Conservation (phyloP, 2,797 vertebrate species). For the Aeoliscus strigatus region DNA sequence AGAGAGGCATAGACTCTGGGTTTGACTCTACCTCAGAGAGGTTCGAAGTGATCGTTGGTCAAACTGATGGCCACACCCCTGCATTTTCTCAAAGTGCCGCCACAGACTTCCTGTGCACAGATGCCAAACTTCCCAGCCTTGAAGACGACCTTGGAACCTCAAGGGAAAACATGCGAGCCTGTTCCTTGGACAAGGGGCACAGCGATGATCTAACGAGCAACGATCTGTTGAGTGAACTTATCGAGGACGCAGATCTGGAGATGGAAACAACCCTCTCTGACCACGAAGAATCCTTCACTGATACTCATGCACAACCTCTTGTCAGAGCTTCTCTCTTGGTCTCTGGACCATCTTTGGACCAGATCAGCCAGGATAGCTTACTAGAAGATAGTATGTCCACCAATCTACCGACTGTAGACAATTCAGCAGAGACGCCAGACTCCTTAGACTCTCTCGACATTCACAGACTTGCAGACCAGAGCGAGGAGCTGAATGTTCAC, state of each 20-base stretch:
- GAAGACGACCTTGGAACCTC: conserved; percentile 52
- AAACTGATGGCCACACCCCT: conserved; percentile 47
- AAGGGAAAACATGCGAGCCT: too few relatives aligned
- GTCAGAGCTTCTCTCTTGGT: conserved; percentile 66
- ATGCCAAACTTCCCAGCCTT: conserved; percentile 74
- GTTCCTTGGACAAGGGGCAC: conserved; percentile 48
- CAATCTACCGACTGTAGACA: conserved; percentile 73
- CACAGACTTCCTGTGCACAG: conserved; percentile 61
- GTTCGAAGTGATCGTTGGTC: conserved; percentile 51
- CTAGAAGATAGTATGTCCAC: conserved; percentile 83
- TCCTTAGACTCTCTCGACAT: conserved; percentile 90
- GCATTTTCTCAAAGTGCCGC: conserved; percentile 55
- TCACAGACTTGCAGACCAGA: conserved; percentile 75
- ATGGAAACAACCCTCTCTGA: conserved; percentile 53
- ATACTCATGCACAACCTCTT: conserved; percentile 49
- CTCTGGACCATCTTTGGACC: conserved; percentile 81
- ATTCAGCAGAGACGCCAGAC: conserved; percentile 84
- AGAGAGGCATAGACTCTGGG: conserved; percentile 62
- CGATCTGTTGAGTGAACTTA: conserved; percentile 62
- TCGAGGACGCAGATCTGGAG: conserved; percentile 60
- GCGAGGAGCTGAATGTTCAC: conserved; percentile 62
- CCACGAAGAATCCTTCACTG: conserved; percentile 65
- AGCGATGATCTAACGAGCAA: conserved; percentile 63
- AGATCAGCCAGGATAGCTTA: conserved; percentile 89
- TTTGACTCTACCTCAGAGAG: conserved; percentile 66